A percentile compares a stretch with the other conserved stretches of the same genome.
Conservation (phyloP, 2,113 vertebrate species). For the Balaeniceps rex region DNA sequence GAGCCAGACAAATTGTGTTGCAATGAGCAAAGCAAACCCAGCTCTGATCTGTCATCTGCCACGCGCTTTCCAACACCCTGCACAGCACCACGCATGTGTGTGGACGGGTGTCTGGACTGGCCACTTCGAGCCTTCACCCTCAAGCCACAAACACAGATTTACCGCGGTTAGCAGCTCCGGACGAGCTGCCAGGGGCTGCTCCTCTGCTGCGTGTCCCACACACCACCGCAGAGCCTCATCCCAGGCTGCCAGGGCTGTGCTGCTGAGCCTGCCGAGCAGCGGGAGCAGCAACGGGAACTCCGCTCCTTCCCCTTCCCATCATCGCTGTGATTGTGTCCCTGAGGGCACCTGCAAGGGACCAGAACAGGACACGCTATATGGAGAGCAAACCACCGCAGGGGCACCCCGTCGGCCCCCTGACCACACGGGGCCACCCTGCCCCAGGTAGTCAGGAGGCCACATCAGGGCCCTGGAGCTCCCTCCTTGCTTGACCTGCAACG, state of each 20-base stretch:
- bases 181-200: rapidly evolving
- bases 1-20: not conserved
- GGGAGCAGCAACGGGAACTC: not conserved
- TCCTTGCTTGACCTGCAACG: not conserved
- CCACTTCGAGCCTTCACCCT: not conserved
- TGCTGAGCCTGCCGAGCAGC: not conserved
- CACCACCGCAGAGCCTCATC: not conserved
- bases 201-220: rapidly evolving
- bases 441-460: not conserved
- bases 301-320: not conserved
- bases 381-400: not conserved
- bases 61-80: not conserved
- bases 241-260: not conserved
- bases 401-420: not conserved
- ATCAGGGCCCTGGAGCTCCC: not conserved
- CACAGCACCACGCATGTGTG: rapidly evolving
- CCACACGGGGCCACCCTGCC: not conserved
- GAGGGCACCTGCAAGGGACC: not conserved
- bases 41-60: not conserved
- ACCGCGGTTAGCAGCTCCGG: rapidly evolving
- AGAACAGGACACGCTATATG: rapidly evolving
- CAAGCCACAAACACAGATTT: not conserved
- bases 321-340: not conserved
- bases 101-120: rapidly evolving
- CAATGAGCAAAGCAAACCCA: not conserved